Evolutionary conservation across 2,888 invertebrate species (phyloP).

Genomic region (Synergus umbraculus): DNA sequence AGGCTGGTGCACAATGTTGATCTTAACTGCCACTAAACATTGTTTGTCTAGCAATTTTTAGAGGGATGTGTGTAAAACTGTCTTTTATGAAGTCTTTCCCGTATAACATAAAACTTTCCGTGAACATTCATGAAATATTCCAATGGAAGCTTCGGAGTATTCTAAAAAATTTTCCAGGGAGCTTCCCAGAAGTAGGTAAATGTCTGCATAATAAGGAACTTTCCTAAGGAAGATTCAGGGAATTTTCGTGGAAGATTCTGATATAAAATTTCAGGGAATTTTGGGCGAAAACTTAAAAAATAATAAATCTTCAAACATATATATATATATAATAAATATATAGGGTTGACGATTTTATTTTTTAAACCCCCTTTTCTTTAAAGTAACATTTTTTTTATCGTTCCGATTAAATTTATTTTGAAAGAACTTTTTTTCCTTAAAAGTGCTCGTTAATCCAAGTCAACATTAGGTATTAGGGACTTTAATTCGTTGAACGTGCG

Average conservation of each 20-base stretch:
- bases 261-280: too few species aligned
- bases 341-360: too few species aligned
- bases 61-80: slow-evolving; percentile 52
- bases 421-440: background rate
- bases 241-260: too few species aligned
- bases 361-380: background rate
- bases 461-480: slow-evolving; percentile 38
- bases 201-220: too few species aligned
- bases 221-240: too few species aligned
- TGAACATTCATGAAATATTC: too few species aligned
- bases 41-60: slow-evolving; percentile 70
- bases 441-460: slow-evolving; percentile 30
- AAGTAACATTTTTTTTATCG: background rate
- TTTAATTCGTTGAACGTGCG: slow-evolving; percentile 68
- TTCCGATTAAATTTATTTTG: background rate
- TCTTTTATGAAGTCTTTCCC: background rate
- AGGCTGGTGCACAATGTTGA: slow-evolving; percentile 58
- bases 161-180: too few species aligned
- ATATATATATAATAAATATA: background rate
- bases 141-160: too few species aligned
- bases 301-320: background rate
- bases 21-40: slow-evolving; percentile 71
- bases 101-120: too few species aligned
- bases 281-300: background rate
- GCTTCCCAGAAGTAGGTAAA: too few species aligned